phyloP scores from a whole-genome alignment of 2,888 invertebrate species.

The Drosophila neoperkinsi region DNA sequence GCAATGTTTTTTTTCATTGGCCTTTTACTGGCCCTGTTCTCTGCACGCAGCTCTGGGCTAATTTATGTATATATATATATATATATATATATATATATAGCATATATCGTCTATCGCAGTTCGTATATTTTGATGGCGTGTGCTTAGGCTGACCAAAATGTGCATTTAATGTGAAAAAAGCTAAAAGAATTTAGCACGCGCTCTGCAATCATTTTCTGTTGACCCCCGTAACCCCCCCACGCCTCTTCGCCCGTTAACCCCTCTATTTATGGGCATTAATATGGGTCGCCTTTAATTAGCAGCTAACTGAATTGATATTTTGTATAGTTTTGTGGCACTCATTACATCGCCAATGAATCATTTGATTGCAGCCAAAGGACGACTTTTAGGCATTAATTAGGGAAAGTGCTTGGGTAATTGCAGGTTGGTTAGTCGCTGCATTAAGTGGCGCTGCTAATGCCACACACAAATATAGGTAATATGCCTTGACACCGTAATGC shows the following conservation, averaged over 20 bases:
- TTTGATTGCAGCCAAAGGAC: constrained; percentile 31
- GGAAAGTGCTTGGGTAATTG: constrained; percentile 17
- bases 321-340: constrained; percentile 6
- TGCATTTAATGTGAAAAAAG: constrained; percentile 68
- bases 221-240: neutral
- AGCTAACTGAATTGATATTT: constrained; percentile 46
- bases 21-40: constrained; percentile 24
- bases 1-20: constrained; percentile 48
- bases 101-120: constrained; percentile 45
- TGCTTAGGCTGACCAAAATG: constrained; percentile 59
- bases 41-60: constrained; percentile 38
- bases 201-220: constrained; percentile 60
- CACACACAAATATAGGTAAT: neutral
- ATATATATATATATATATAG: constrained; percentile 25
- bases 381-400: constrained; percentile 13
- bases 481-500: neutral
- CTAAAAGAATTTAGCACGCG: constrained; percentile 70
- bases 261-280: constrained; percentile 18
- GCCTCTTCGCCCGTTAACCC: no score
- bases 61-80: constrained; percentile 30
- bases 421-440: neutral
- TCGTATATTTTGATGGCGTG: constrained; percentile 74
- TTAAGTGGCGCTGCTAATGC: neutral
- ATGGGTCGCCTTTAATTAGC: constrained; percentile 43
- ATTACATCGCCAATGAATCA: constrained; percentile 33